Base-by-base conservation (phyloP, 2,797 vertebrate genomes). In the Sparus aurata region DNA sequence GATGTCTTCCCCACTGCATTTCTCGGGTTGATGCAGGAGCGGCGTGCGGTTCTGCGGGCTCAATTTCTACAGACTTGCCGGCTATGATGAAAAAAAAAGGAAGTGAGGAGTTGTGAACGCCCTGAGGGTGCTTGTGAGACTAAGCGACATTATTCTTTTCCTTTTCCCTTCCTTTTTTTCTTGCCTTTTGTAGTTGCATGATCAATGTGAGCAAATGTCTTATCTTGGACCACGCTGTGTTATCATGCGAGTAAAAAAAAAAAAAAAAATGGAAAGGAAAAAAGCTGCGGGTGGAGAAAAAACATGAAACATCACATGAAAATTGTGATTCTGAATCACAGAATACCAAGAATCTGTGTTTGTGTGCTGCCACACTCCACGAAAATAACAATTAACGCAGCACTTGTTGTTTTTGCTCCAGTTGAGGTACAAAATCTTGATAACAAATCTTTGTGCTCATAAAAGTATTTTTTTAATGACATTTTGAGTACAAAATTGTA, bases 21-120 rank as follows among this genome's bases (percentile, higher is more conserved):
- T 20, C 23, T 30, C 23, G 20, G n/a, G 12, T 73, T 60, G 49
- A 55, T 64, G 53, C 22, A 49, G 41, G 41, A 58, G 62, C 23
- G 52, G 25, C 3, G 3, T 41, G 7, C 25, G 34, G 55, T 27
- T 41, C 15, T 60, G 47, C 30, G 11, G 53, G 38, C 23, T n/a
- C 41, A 63, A 30, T 76, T 61, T 69, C 58, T 59, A 12, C 52
- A 75, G 52, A 16, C 63, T 79, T 4, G 6, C 18, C 53, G 34
- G 55, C 49, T 34, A 71, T 23, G 22, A 50, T 38, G 23, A 69
- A 23, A 25, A 55, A 59, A 47, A 41, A n/a, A 25, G 15, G 22
- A 63, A 59, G 53, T 38, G 64, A 63, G 34, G 46, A 25, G 50
- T 47, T 66, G 64, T 74, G 50, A 72, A 64, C 67, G 52, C 45